Evolutionary conservation across 2,113 vertebrate species (phyloP).

Genomic region (Leuciscus idus): DNA sequence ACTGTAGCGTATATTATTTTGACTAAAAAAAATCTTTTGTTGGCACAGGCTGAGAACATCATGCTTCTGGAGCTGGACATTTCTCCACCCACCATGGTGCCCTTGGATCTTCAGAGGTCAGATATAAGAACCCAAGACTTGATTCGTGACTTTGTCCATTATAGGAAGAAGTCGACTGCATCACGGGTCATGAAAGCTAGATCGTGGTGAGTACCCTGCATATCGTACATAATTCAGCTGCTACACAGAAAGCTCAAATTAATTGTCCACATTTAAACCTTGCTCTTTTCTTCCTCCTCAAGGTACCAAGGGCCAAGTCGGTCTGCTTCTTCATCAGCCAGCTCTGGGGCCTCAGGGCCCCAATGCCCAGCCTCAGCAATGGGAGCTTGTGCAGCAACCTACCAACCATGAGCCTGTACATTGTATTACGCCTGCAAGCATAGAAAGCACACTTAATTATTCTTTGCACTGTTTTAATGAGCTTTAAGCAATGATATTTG

Average conservation of each 20-base stretch:
- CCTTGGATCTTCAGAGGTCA: constrained; percentile 78
- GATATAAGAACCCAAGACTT: constrained; percentile 67
- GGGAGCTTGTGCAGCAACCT: constrained; percentile 69
- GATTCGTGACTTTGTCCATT: constrained; percentile 53
- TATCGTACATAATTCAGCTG: background rate
- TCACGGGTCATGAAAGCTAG: constrained; percentile 87
- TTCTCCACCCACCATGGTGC: constrained; percentile 81
- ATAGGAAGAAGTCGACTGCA: constrained; percentile 77
- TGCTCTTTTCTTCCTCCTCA: constrained; percentile 38
- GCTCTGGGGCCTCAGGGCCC: constrained; percentile 73
- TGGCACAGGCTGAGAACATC: constrained; percentile 91
- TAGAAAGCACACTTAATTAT: constrained; percentile 37
- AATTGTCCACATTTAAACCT: background rate
- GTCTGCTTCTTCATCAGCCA: constrained; percentile 79
- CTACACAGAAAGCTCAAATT: background rate
- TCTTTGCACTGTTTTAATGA: constrained; percentile 40
- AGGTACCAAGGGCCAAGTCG: constrained; percentile 88
- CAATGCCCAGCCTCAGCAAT: constrained; percentile 64
- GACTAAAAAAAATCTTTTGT: background rate
- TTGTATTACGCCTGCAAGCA: background rate
- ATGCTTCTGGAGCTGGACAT: constrained; percentile 94
- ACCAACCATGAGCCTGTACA: constrained; percentile 53
- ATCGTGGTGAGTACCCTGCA: constrained; percentile 83
- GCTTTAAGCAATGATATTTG: constrained; percentile 33
- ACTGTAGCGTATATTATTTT: background rate